Evolutionary conservation across 2,113 vertebrate species (phyloP).

Genomic region (Gymnorhina tibicen): DNA sequence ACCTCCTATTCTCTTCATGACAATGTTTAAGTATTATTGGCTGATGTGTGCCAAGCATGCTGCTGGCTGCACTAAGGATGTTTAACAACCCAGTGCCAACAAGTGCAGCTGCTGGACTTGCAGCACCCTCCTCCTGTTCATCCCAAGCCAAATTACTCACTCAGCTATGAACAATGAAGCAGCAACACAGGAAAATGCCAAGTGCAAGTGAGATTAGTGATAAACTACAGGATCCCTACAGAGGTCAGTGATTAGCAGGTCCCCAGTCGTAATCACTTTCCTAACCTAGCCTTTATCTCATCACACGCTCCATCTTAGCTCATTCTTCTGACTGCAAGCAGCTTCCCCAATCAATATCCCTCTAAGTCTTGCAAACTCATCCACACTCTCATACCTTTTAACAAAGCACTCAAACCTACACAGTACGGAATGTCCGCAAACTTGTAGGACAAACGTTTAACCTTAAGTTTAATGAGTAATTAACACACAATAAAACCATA

Average conservation of each 20-base stretch:
- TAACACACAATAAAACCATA: not conserved
- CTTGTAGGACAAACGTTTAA: not conserved
- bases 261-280: conserved; percentile 55
- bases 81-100: conserved; percentile 73
- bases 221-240: conserved; percentile 71
- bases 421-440: not conserved
- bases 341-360: conserved; percentile 63
- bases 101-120: conserved; percentile 80
- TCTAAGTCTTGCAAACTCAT: not conserved
- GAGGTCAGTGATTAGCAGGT: conserved; percentile 77
- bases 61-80: conserved; percentile 68
- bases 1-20: conserved; percentile 57
- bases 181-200: conserved; percentile 63
- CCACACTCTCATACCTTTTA: not conserved
- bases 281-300: conserved; percentile 66
- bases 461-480: not conserved
- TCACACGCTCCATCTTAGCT: conserved; percentile 49
- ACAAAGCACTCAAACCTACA: not conserved
- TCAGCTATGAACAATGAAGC: conserved; percentile 65
- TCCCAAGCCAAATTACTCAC: conserved; percentile 73
- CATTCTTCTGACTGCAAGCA: conserved; percentile 4
- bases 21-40: conserved; percentile 73
- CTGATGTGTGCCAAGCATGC: conserved; percentile 67
- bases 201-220: conserved; percentile 70
- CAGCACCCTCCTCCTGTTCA: conserved; percentile 63